phyloP scores from a whole-genome alignment of 2,113 vertebrate species.

The Alces alces region DNA sequence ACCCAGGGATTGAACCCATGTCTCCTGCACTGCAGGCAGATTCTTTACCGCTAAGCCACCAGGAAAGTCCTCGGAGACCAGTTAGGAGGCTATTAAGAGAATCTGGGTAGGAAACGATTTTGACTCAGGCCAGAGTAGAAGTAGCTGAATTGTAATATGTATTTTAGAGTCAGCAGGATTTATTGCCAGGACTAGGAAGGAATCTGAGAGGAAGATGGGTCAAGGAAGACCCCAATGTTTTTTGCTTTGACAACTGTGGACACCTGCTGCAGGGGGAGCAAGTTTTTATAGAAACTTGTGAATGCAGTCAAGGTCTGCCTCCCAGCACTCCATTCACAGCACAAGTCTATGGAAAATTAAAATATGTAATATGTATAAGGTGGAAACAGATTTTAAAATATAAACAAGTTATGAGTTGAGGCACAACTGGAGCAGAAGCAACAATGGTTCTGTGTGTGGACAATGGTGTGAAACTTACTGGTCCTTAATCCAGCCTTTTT shows the following conservation, averaged over 20 bases:
- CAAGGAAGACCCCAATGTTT: neutral
- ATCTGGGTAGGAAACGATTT: neutral
- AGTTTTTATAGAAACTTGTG: neutral
- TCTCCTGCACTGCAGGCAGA: neutral
- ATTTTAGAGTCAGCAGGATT: neutral
- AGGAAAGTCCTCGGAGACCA: neutral
- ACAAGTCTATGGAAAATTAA: neutral
- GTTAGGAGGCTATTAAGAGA: neutral
- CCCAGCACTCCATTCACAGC: neutral
- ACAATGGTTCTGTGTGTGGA: neutral
- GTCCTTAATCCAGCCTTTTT: neutral
- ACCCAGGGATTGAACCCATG: neutral
- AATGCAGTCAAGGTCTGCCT: neutral
- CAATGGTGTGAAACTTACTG: fast-evolving
- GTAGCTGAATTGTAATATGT: neutral
- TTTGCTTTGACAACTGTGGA: neutral
- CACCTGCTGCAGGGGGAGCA: neutral
- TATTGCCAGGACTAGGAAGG: neutral
- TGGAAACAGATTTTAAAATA: neutral
- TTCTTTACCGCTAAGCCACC: neutral
- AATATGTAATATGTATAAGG: neutral
- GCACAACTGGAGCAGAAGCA: neutral
- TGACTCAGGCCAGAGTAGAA: neutral
- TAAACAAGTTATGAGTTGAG: neutral
- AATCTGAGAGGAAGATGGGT: too few species aligned